These are phyloP conservation scores for Agrochola litura DNA, from an alignment of 2,888 invertebrate genomes.

Conservation along the genomic window DNA sequence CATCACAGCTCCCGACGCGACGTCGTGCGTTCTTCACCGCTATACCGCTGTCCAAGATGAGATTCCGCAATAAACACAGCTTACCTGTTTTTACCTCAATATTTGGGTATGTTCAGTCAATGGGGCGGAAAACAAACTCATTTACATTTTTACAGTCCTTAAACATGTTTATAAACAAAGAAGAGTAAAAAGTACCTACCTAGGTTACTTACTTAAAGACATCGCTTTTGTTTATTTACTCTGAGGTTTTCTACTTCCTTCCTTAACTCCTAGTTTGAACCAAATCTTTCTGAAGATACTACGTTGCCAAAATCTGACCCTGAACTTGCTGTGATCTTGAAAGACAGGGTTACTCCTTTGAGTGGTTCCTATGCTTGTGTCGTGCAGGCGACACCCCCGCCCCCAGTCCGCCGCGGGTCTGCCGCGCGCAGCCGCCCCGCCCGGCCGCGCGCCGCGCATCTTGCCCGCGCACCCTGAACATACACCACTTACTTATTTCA, in stretches of 20 bases:
- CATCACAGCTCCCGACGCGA: neutral
- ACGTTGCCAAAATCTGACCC: slow-evolving; percentile 41
- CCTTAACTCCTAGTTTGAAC: neutral
- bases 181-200: slow-evolving; percentile 15
- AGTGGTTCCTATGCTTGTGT: slow-evolving; percentile 23
- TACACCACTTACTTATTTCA: slow-evolving; percentile 81
- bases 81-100: slow-evolving; percentile 21
- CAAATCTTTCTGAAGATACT: slow-evolving; percentile 3
- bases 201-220: slow-evolving; percentile 20
- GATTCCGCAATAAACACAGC: neutral
- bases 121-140: slow-evolving; percentile 12
- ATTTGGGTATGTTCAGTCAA: slow-evolving; percentile 8
- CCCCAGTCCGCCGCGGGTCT: slow-evolving; percentile 44
- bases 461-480: slow-evolving; percentile 79
- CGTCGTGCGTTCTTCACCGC: neutral
- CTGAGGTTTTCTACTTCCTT: neutral
- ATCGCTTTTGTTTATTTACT: neutral
- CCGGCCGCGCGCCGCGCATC: slow-evolving; percentile 79
- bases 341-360: slow-evolving; percentile 36
- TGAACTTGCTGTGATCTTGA: slow-evolving; percentile 58
- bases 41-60: neutral
- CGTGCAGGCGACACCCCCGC: slow-evolving; percentile 50
- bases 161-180: slow-evolving; percentile 30
- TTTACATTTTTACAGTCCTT: slow-evolving; percentile 19
- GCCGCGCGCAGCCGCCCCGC: slow-evolving; percentile 52